phyloP scores from a whole-genome alignment of 1,140 invertebrate genomes.

The Oreohelix idahoensis region DNA sequence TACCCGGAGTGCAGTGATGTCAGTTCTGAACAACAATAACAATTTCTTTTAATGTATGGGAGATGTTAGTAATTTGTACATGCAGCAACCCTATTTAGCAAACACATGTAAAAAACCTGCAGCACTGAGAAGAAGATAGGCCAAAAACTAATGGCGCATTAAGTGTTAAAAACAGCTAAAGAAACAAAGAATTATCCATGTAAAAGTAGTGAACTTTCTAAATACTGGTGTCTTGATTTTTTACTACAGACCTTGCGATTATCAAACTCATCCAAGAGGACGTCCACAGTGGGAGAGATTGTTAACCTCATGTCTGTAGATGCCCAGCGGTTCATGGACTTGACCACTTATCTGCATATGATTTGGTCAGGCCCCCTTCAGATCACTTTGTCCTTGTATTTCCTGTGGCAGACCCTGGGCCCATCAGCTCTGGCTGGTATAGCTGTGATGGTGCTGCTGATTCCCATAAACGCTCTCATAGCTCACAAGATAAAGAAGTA shows the following conservation, averaged over 20 bases:
- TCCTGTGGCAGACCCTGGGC: slow-evolving; percentile 86
- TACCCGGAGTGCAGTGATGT: no score
- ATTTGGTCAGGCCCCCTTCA: slow-evolving; percentile 97
- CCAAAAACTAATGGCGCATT: no score
- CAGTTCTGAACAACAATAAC: no score
- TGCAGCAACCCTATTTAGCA: no score
- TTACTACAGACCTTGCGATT: slow-evolving; percentile 64
- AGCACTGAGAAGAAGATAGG: no score
- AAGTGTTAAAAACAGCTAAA: no score
- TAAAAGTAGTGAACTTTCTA: background rate
- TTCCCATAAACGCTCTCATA: slow-evolving; percentile 86
- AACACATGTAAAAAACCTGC: no score
- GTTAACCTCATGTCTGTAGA: slow-evolving; percentile 78
- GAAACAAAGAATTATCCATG: no score
- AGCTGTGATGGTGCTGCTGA: slow-evolving; percentile 73
- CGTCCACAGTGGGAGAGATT: slow-evolving; percentile 78
- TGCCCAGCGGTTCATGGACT: slow-evolving; percentile 74
- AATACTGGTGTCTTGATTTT: background rate
- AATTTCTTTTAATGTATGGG: no score
- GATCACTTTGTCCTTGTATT: slow-evolving; percentile 88
- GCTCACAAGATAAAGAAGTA: slow-evolving; percentile 83
- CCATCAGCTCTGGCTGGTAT: slow-evolving; percentile 72
- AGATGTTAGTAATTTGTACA: no score
- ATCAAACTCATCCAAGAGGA: slow-evolving; percentile 67
- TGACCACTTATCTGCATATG: slow-evolving; percentile 88